Evolutionary conservation across 2,797 vertebrate species (phyloP), one percentile per base, ranked within the genome.

Genomic region (Chromobotia macracanthus): DNA sequence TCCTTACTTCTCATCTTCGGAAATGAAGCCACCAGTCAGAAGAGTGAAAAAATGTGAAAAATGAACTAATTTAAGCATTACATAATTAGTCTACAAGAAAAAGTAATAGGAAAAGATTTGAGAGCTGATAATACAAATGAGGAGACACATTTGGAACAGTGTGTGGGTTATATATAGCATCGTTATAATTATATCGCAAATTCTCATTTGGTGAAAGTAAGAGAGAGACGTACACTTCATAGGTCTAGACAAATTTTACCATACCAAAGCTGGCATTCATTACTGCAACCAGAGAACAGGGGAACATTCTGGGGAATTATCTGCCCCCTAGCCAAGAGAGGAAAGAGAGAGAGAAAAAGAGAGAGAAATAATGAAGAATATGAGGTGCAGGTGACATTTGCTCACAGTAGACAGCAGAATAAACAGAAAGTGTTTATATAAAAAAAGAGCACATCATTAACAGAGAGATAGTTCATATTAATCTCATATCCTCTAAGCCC

Each of bases 211-310:
- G 76, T 16, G 65, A 50, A 60, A 72, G 38, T 67, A n/a, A n/a
- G 41, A 65, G 63, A 67, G 68, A 79, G 80, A 78, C 71, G 82
- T 86, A 89, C 79, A 85, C 87, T 90, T 89, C 86, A 7, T 63
- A 87, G 87, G 85, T 84, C 60, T 77, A 88, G 84, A 79, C 86
- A 86, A 90, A 85, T 89, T 87, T 91, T 85, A 88, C 87, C 74
- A 75, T 82, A 87, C 83, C 87, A 82, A 77, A 58, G 35, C 85
- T 76, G 83, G 75, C 84, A 85, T 90, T 89, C 84, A 89, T 90
- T 90, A 90, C 84, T 41, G 80, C 88, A 87, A 83, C 12, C 61
- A 87, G 78, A 48, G 74, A 72, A 82, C 77, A 82, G 2, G 3
- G 85, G 87, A 86, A 84, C 81, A 85, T 80, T 83, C 82, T 82